Conservation (phyloP, 2,888 invertebrate genomes). For the Rambutsinella grinnellia region DNA sequence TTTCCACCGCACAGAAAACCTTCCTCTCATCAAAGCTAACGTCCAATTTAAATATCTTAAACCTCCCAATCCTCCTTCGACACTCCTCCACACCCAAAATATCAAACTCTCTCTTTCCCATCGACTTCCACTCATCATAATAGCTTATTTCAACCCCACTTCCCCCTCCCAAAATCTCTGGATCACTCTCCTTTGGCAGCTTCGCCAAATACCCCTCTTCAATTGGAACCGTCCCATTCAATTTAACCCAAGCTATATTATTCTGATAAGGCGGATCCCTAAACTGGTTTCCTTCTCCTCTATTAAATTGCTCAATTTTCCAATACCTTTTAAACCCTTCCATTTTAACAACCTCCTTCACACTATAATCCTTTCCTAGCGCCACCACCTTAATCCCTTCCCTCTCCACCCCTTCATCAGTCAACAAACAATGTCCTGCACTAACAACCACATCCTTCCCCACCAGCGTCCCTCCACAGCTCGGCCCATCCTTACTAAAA, state of each 20-base stretch:
- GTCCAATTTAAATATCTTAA: neutral
- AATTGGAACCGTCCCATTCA: slow-evolving; percentile 1
- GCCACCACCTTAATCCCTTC: neutral
- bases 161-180: too few relatives aligned
- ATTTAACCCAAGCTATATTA: slow-evolving; percentile 17
- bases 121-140: neutral
- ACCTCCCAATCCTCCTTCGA: neutral
- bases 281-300: neutral
- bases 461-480: slow-evolving; percentile 23
- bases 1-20: slow-evolving; percentile 26
- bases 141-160: neutral
- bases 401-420: slow-evolving; percentile 1
- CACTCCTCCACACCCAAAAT: slow-evolving; percentile 11
- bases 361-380: neutral
- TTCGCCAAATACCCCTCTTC: neutral
- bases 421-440: slow-evolving; percentile 7
- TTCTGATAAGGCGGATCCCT: neutral
- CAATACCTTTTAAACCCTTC: neutral
- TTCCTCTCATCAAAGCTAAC: neutral
- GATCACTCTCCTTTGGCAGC: neutral
- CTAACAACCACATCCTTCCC: neutral
- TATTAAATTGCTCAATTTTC: neutral
- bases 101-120: neutral
- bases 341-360: neutral
- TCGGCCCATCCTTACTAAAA: neutral